These are phyloP conservation scores for Epsilonema sp. DNA, from an alignment of 2,888 invertebrate genomes.

Conservation along the genomic window DNA sequence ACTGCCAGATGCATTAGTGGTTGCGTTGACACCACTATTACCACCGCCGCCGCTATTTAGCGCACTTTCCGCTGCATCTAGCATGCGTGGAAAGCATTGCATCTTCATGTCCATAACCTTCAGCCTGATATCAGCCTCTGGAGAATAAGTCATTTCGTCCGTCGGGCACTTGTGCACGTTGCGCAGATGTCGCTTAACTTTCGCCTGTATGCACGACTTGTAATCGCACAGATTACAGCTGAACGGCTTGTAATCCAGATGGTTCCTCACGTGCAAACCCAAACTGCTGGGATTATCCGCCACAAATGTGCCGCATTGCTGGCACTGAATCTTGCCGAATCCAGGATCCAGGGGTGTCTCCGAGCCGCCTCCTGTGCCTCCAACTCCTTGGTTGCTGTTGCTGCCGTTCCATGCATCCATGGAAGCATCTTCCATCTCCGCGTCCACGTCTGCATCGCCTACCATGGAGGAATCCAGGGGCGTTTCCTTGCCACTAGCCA, in stretches of 20 bases:
- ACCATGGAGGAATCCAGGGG: not conserved
- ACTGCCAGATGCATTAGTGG: no score
- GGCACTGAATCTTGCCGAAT: conserved; percentile 3
- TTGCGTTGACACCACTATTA: no score
- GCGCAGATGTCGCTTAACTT: conserved; percentile 6
- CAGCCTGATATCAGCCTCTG: conserved; percentile 2
- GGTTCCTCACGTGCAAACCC: conserved; percentile 7
- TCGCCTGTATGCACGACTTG: conserved; percentile 4
- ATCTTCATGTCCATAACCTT: conserved; percentile 6
- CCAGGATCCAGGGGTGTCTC: not conserved
- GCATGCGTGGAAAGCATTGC: conserved; percentile 6
- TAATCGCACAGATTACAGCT: conserved; percentile 7
- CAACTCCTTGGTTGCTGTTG: not conserved
- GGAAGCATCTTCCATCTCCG: not conserved
- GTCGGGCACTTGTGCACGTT: conserved; percentile 4
- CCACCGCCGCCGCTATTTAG: no score
- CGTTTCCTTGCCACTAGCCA: not conserved
- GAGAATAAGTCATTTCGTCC: conserved; percentile 3
- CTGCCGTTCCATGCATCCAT: not conserved
- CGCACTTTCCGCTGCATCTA: no score
- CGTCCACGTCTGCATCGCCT: not conserved
- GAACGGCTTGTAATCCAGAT: conserved; percentile 8
- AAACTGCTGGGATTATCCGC: conserved; percentile 5
- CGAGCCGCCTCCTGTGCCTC: not conserved
- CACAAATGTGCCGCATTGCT: not conserved